A percentile compares a stretch with the other conserved stretches of the same genome.
Evolutionary conservation across 2,888 invertebrate species (phyloP).

Genomic region (Synanthedon myopaeformis): DNA sequence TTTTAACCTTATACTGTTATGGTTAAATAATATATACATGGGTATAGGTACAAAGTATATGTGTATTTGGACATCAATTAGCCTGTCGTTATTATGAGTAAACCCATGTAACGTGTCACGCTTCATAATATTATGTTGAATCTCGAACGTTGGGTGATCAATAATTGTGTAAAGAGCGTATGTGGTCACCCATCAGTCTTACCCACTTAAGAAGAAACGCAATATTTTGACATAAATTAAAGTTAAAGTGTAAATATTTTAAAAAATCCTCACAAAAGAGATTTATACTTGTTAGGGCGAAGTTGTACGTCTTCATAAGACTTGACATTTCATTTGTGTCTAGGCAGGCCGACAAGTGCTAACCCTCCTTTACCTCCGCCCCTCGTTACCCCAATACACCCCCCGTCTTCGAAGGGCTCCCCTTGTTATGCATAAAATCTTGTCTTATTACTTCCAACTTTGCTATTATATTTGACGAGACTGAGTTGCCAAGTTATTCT

Average conservation of each 20-base stretch:
- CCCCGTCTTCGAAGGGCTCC: slow-evolving; percentile 31
- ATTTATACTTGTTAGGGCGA: slow-evolving; percentile 65
- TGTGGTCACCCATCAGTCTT: background rate
- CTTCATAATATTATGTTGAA: background rate
- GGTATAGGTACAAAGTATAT: too few species aligned
- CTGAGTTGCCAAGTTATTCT: slow-evolving; percentile 66
- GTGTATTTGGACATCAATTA: too few species aligned
- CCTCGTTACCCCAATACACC: slow-evolving; percentile 17
- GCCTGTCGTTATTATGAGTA: too few species aligned
- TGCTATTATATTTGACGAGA: slow-evolving; percentile 67
- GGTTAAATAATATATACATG: too few species aligned
- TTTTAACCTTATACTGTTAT: too few species aligned
- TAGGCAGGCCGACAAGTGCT: slow-evolving; percentile 63
- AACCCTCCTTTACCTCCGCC: slow-evolving; percentile 31
- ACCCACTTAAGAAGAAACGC: background rate
- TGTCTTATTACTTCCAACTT: slow-evolving; percentile 69
- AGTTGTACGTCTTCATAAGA: slow-evolving; percentile 68
- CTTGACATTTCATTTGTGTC: slow-evolving; percentile 66
- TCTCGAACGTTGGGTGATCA: background rate
- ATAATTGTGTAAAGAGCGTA: background rate
- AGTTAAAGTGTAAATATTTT: background rate
- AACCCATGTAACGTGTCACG: too few species aligned
- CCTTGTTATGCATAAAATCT: slow-evolving; percentile 70
- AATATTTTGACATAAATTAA: background rate
- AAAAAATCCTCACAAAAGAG: slow-evolving; percentile 47